Evolutionary conservation across 1,140 invertebrate species (phyloP).

Genomic region (Schlechtendalia chinensis): DNA sequence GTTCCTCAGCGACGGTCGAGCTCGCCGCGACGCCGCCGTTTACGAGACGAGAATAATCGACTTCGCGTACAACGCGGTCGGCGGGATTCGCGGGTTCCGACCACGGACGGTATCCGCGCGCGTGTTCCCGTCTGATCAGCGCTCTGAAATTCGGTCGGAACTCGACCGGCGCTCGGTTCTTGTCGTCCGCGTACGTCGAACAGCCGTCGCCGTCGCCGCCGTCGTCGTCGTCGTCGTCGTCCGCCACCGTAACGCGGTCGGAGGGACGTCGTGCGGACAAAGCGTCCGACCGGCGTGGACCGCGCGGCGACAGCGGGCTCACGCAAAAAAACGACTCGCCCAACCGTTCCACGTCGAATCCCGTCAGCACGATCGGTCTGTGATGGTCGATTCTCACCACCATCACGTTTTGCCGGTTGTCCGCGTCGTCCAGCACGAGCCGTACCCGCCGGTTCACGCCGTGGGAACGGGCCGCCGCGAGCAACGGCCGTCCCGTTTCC

Average conservation of each 20-base stretch:
- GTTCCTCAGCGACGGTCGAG: background rate
- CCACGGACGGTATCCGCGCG: background rate
- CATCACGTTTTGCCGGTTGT: background rate
- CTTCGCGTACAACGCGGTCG: too few species aligned
- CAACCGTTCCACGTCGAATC: background rate
- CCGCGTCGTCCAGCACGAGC: background rate
- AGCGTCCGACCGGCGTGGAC: too few species aligned
- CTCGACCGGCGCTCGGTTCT: too few species aligned
- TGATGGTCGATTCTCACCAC: background rate
- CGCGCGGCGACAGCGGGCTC: background rate
- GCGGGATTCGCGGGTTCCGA: background rate
- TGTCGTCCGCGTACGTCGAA: too few species aligned
- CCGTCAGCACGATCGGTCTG: slow-evolving; percentile 26
- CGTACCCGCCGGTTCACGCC: background rate
- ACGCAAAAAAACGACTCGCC: slow-evolving; percentile 25
- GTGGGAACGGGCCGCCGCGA: background rate
- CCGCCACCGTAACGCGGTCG: too few species aligned
- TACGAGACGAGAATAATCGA: too few species aligned
- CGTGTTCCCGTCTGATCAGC: slow-evolving; percentile 23
- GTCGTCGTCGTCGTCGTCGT: too few species aligned
- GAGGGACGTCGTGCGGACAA: too few species aligned
- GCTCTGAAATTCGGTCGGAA: slow-evolving; percentile 18
- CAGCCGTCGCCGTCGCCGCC: too few species aligned
- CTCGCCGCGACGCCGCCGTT: background rate
- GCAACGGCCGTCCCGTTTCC: background rate